Evolutionary conservation across 2,113 vertebrate genomes (phyloP), one percentile per base, ranked within the genome.

Genomic region (Phyllostomus discolor): DNA sequence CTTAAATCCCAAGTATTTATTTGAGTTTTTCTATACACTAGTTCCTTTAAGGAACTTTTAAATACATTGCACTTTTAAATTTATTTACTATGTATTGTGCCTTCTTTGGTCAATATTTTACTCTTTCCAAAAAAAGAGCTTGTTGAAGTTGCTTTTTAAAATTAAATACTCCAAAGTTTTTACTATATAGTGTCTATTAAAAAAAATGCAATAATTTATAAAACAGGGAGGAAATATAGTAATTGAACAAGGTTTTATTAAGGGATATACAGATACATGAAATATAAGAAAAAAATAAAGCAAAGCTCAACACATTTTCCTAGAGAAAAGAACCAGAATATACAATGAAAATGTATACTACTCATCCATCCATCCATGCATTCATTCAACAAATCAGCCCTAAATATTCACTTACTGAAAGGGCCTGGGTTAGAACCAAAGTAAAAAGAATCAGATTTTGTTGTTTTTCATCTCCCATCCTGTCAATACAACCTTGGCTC

Each of bases 131-230:
- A 66, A 82, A 85, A 87, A 35, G 33, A 50, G 66, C 22, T 38
- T 46, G 28, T 59, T 93, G 38, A 87, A 92, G 22, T 64, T 90
- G 15, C 31, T 97, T 91, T 80, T 83, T 67, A 86, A 86, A 82
- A 62, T 62, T 31, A 90, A 75, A 91, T 50, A 24, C 35, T 69
- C 16, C 19, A 16, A 79, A 59, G 15, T 33, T 85, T 95, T 88
- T 88, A 69, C 3, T 83, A 26, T 33, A 84, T 79, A 66, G 12
- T 19, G 84, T 81, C 24, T 43, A 31, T 81, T 76, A 94, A 95
- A 88, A 70, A 83, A 95, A 66, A 17, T 9, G 22, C 46, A 1
- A 16, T 76, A 10, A 5, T 2, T 92, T 88, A 80, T 50, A 69
- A 90, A 83, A 64, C 4, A 41, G 59, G 5, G 38, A 41, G 22